Conservation (phyloP, 2,888 invertebrate species). For the Sesamia inferens region DNA sequence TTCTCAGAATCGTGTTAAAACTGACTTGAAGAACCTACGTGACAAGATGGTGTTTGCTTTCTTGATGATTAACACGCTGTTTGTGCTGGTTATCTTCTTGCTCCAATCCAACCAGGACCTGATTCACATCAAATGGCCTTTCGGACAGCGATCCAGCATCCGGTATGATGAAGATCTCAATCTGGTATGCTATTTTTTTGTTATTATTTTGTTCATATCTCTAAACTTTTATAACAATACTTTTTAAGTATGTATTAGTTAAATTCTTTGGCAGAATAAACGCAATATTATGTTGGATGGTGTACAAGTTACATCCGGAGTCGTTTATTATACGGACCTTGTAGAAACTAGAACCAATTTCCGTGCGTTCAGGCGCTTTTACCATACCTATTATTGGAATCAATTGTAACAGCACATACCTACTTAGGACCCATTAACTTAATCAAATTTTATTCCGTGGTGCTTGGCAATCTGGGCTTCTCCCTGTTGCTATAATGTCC, state of each 20-base stretch:
- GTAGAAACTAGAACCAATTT: no score
- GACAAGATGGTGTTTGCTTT: constrained; percentile 98
- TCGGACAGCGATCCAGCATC: constrained; percentile 95
- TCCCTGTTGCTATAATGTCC: no score
- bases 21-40: constrained; percentile 97
- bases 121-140: constrained; percentile 98
- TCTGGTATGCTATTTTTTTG: constrained; percentile 74
- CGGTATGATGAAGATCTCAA: constrained; percentile 94
- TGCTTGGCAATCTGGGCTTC: no score
- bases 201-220: background rate
- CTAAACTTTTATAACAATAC: background rate
- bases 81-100: constrained; percentile 98
- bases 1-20: constrained; percentile 94
- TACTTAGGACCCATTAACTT: no score
- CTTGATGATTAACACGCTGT: constrained; percentile 99
- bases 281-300: no score
- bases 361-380: no score
- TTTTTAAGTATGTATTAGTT: background rate
- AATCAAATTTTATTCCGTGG: no score
- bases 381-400: no score
- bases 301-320: no score
- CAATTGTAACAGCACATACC: no score
- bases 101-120: constrained; percentile 98
- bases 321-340: no score
- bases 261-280: no score